Evolutionary conservation across 2,113 vertebrate species (phyloP).

Genomic region (Nibea albiflora): DNA sequence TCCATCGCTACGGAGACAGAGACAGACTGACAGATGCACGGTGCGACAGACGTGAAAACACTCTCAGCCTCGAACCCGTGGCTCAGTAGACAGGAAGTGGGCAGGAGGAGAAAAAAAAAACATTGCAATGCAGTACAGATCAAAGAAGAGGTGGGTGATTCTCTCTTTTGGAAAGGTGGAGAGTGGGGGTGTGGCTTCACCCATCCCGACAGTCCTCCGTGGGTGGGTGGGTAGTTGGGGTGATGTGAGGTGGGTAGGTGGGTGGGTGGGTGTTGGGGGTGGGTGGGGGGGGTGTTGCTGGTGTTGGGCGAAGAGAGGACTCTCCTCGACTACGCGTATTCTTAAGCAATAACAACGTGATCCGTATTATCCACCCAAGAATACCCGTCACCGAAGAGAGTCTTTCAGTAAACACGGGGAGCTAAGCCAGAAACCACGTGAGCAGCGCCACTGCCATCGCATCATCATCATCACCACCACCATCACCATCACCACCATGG

Average conservation of each 20-base stretch:
- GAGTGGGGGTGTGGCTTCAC: conserved; percentile 46
- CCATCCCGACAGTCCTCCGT: conserved; percentile 62
- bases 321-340: conserved; percentile 99
- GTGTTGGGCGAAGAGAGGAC: conserved; percentile 92
- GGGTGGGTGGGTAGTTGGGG: conserved; percentile 46
- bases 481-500: conserved; percentile 46
- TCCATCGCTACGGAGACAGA: conserved; percentile 60
- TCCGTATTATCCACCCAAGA: conserved; percentile 99
- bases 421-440: conserved; percentile 75
- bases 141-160: conserved; percentile 22
- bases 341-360: conserved; percentile 99
- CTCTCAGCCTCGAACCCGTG: not conserved
- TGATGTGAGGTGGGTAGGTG: conserved; percentile 37
- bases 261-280: conserved; percentile 66
- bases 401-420: conserved; percentile 84
- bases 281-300: conserved; percentile 60
- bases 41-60: conserved; percentile 44
- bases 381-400: conserved; percentile 99
- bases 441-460: conserved; percentile 62
- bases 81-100: conserved; percentile 41
- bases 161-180: conserved; percentile 19
- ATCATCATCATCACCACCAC: conserved; percentile 46
- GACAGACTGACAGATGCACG: conserved; percentile 56
- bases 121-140: conserved; percentile 45
- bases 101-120: conserved; percentile 2